Evolutionary conservation across 2,797 vertebrate species (phyloP).

Genomic region (Paedocypris micromegethes): DNA sequence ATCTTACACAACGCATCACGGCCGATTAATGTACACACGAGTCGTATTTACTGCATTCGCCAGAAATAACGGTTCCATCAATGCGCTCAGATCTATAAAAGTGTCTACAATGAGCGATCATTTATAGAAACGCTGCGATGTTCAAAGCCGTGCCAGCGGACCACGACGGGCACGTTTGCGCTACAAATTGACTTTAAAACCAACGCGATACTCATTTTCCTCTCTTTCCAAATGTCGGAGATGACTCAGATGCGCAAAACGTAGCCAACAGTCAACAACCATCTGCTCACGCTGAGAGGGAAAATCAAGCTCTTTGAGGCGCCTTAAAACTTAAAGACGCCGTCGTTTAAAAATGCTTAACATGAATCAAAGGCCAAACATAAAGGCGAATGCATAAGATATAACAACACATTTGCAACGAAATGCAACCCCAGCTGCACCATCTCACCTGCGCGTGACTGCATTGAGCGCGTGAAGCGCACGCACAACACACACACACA

Average conservation of each 20-base stretch:
- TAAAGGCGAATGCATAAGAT: slow-evolving; percentile 4
- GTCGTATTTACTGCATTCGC: slow-evolving; percentile 28
- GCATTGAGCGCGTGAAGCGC: slow-evolving; percentile 13
- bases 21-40: slow-evolving; percentile 20
- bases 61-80: slow-evolving; percentile 8
- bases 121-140: too few relatives aligned
- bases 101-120: too few relatives aligned
- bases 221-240: slow-evolving; percentile 18
- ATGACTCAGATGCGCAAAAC: slow-evolving; percentile 47
- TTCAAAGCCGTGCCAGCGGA: too few relatives aligned
- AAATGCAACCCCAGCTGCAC: slow-evolving; percentile 17
- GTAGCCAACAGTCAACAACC: slow-evolving; percentile 39
- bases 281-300: slow-evolving; percentile 23
- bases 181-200: slow-evolving; percentile 1
- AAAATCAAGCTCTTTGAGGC: slow-evolving; percentile 19
- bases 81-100: slow-evolving; percentile 4
- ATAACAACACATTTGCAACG: slow-evolving; percentile 7
- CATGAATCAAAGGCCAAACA: slow-evolving; percentile 15
- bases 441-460: slow-evolving; percentile 30
- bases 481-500: slow-evolving; percentile 16
- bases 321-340: slow-evolving; percentile 12
- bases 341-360: not conserved
- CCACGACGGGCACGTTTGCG: not conserved
- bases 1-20: slow-evolving; percentile 27
- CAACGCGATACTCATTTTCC: not conserved